Percentiles rank a stretch among this genome's conserved stretches.
Conservation (phyloP, 2,113 vertebrate genomes). For the Notiomystis cincta region DNA sequence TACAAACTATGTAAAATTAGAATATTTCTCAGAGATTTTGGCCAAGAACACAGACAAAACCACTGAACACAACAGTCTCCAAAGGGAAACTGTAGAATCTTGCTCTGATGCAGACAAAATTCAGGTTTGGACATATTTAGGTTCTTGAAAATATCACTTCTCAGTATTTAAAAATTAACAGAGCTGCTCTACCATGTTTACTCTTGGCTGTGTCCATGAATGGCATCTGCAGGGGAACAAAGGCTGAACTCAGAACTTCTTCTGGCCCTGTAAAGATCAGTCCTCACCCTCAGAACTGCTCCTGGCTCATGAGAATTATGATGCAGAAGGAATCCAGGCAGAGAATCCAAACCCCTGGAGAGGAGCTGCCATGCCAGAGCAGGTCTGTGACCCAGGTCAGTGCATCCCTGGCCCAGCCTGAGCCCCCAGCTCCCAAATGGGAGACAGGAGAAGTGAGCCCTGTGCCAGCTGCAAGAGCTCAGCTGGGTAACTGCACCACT, state of each 20-base stretch:
- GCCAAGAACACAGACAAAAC: not conserved
- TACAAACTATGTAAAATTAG: not conserved
- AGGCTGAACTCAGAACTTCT: not conserved
- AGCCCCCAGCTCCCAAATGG: not conserved
- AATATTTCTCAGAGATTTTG: not conserved
- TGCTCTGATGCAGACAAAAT: not conserved
- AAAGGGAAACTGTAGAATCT: not conserved
- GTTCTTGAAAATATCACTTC: not conserved
- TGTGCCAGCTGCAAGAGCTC: not conserved
- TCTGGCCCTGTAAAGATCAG: not conserved
- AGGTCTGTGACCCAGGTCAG: not conserved
- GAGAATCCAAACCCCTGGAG: not conserved
- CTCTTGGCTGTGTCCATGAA: not conserved
- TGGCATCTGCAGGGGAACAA: not conserved
- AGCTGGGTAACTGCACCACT: not conserved
- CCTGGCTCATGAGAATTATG: rapidly evolving
- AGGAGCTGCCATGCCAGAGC: not conserved
- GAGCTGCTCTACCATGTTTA: not conserved
- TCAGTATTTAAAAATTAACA: not conserved
- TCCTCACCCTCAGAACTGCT: not conserved
- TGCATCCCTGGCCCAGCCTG: not conserved
- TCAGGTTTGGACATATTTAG: not conserved
- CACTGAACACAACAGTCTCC: not conserved
- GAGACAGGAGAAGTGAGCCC: rapidly evolving
- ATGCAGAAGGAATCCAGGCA: not conserved